Evolutionary conservation across 2,888 invertebrate genomes (phyloP), one percentile per base, ranked within the genome.

Genomic region (Saturnia pavonia): DNA sequence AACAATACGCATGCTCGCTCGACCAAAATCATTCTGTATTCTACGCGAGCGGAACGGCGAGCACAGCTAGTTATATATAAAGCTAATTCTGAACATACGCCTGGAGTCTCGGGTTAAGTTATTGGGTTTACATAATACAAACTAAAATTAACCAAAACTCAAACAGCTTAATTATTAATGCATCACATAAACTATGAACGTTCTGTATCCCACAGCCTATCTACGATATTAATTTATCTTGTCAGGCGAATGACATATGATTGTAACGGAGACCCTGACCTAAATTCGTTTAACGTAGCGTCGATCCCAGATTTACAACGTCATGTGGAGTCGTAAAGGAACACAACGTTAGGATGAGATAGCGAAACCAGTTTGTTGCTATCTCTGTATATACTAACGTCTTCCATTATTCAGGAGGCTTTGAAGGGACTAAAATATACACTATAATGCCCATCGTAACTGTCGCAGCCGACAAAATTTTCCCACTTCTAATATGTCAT

Each of bases 191-290:
- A 70, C 66, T 51, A 40, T 40, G 25, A 19, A 51, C 65, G 14
- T 22, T 67, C 40, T 40, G n/a, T n/a, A n/a, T 40, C 57, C 12
- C 1, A 27, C 25, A n/a, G 40, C 19, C 65, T 65, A 40, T n/a
- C 65, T n/a, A n/a, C 40, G 7, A 40, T 40, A 51, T 70, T 66
- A 42, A 70, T 70, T 70, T 67, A 70, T 70, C 70, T 70, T 70
- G 70, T 70, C 70, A 16, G 66, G 25, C 65, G 65, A 22, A 70
- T 70, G 70, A 70, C 66, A 40, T 34, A 70, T 22, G 66, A 48
- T 42, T 42, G 65, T 65, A 65, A 48, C 19, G 48, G 43, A 14
- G 63, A 19, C 70, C 70, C 48, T 70, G 70, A 70, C 70, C 70
- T 42, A 51, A 51, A 65, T 69, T 40, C 40, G 9, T 16, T 66